Evolutionary conservation across 2,888 invertebrate genomes (phyloP).

Genomic region (Drosophila pegasa): DNA sequence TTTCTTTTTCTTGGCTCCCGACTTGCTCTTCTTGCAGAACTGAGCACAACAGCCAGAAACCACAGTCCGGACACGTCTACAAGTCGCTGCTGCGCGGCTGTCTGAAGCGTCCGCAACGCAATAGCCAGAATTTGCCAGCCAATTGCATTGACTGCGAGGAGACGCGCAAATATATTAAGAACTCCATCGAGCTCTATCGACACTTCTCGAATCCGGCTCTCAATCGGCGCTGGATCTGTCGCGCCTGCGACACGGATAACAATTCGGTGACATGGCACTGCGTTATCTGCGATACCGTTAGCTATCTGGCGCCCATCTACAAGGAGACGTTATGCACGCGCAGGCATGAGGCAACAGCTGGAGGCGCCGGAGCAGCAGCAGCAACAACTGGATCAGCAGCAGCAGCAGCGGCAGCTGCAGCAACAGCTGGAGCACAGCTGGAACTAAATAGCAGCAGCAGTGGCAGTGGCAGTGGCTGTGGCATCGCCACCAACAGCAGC

Average conservation of each 20-base stretch:
- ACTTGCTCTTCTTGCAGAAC: conserved; percentile 75
- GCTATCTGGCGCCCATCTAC: conserved; percentile 85
- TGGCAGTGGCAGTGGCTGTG: not conserved
- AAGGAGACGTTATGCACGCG: conserved; percentile 82
- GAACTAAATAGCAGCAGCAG: conserved; percentile 13
- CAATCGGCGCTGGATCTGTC: conserved; percentile 85
- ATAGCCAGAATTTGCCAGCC: conserved; percentile 82
- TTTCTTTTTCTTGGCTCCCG: conserved; percentile 14
- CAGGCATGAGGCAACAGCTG: conserved; percentile 29
- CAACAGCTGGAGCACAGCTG: conserved; percentile 3
- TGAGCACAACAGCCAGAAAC: conserved; percentile 74
- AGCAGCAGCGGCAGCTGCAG: conserved; percentile 20
- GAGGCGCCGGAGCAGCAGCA: not conserved
- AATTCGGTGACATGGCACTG: conserved; percentile 85
- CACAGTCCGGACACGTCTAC: conserved; percentile 78
- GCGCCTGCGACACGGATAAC: conserved; percentile 84
- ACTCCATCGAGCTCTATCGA: conserved; percentile 83
- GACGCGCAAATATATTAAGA: conserved; percentile 84
- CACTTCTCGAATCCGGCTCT: conserved; percentile 85
- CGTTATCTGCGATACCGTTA: conserved; percentile 85
- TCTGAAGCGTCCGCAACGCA: conserved; percentile 83
- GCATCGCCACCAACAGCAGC: conserved; percentile 7
- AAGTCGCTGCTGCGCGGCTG: conserved; percentile 84
- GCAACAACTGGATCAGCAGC: conserved; percentile 2
- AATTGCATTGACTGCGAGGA: conserved; percentile 84